Evolutionary conservation across 1,140 invertebrate species (phyloP).

Genomic region (Drosophila rhopaloa): DNA sequence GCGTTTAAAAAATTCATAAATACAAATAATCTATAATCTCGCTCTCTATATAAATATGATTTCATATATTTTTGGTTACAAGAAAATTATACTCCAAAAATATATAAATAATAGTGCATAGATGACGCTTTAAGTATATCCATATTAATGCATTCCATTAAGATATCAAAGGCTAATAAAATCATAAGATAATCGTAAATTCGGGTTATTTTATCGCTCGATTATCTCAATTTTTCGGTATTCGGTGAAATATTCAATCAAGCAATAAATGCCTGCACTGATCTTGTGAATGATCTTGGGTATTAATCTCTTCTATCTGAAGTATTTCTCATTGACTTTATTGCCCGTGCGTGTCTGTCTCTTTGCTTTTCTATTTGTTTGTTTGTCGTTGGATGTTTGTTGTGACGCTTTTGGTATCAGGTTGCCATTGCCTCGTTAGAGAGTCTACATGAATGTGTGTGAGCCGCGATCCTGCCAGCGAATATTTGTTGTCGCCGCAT

Average conservation of each 20-base stretch:
- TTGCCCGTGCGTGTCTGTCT: slow-evolving; percentile 32
- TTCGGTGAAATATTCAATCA: slow-evolving; percentile 3
- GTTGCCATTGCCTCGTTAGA: slow-evolving; percentile 66
- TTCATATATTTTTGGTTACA: too few relatives aligned
- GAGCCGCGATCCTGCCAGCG: slow-evolving; percentile 62
- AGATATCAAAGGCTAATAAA: not conserved
- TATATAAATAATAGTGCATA: too few relatives aligned
- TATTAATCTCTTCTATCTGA: slow-evolving; percentile 25
- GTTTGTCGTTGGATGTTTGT: slow-evolving; percentile 50
- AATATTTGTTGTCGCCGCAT: slow-evolving; percentile 55
- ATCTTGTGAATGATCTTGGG: slow-evolving; percentile 28
- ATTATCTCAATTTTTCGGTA: slow-evolving; percentile 3
- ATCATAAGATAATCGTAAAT: slow-evolving; percentile 3
- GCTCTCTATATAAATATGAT: too few relatives aligned
- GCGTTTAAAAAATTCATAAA: too few relatives aligned
- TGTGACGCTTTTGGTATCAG: slow-evolving; percentile 79
- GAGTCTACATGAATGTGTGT: slow-evolving; percentile 35
- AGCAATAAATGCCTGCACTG: not conserved
- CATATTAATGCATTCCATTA: not conserved
- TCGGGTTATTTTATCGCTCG: not conserved
- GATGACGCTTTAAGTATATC: not conserved
- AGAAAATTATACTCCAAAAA: too few relatives aligned
- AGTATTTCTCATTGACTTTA: slow-evolving; percentile 28
- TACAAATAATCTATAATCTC: too few relatives aligned
- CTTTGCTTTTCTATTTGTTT: slow-evolving; percentile 48